A percentile compares a stretch with the other conserved stretches of the same genome.
phyloP scores from a whole-genome alignment of 2,113 vertebrate species.

The Lontra canadensis region DNA sequence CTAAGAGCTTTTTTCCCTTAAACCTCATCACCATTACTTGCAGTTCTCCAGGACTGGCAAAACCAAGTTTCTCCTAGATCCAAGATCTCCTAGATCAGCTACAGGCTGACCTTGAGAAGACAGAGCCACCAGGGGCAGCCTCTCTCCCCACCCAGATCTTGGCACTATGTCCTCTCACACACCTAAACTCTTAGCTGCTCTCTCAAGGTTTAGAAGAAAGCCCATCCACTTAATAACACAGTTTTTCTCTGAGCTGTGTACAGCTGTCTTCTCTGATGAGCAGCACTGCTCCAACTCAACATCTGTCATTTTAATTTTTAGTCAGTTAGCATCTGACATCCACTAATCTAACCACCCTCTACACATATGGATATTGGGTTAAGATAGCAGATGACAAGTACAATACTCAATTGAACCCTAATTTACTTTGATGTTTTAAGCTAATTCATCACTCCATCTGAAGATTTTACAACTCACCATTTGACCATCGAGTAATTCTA shows the following conservation, averaged over 20 bases:
- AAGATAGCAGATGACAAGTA: conserved; percentile 2
- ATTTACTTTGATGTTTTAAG: conserved; percentile 31
- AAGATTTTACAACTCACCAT: conserved; percentile 26
- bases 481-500: conserved; percentile 26
- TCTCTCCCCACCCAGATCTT: background rate
- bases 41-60: background rate
- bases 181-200: background rate
- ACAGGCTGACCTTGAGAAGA: no score
- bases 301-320: conserved; percentile 50
- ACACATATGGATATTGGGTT: background rate
- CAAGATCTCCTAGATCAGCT: no score
- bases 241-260: background rate
- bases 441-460: conserved; percentile 14
- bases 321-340: conserved; percentile 26
- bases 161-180: background rate
- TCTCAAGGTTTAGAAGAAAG: background rate
- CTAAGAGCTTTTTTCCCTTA: background rate
- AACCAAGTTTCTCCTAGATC: background rate
- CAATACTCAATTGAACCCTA: background rate
- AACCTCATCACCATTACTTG: background rate
- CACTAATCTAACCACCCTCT: conserved; percentile 29
- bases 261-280: background rate
- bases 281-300: background rate
- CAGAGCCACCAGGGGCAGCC: background rate
- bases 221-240: background rate